Evolutionary conservation across 2,113 vertebrate species (phyloP).

Genomic region (Embiotoca jacksoni): DNA sequence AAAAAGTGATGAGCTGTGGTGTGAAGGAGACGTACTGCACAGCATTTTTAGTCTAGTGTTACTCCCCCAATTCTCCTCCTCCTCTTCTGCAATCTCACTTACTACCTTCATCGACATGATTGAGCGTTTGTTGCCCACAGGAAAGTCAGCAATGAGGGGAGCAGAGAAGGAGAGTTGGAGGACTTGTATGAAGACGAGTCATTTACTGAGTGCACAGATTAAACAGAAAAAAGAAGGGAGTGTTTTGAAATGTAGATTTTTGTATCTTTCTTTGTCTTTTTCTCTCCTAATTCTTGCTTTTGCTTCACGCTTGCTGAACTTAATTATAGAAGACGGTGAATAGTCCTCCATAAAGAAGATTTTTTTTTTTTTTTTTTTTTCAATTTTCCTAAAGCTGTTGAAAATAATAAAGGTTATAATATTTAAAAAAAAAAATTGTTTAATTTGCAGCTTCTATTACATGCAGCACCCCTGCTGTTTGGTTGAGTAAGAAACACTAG

Average conservation of each 20-base stretch:
- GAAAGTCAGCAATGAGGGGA: slow-evolving; percentile 76
- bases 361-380: slow-evolving; percentile 71
- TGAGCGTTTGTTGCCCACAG: slow-evolving; percentile 54
- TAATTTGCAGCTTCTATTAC: background rate
- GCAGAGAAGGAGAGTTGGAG: slow-evolving; percentile 83
- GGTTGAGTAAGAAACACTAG: slow-evolving; percentile 26
- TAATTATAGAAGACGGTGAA: background rate
- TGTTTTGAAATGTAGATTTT: slow-evolving; percentile 12
- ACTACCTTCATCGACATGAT: slow-evolving; percentile 35
- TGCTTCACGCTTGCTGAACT: background rate
- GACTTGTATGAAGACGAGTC: slow-evolving; percentile 83
- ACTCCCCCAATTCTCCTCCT: background rate
- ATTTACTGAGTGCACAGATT: slow-evolving; percentile 57
- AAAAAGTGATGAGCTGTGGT: slow-evolving; percentile 51
- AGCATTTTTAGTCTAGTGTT: slow-evolving; percentile 44
- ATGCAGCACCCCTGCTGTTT: background rate
- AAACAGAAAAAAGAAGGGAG: slow-evolving; percentile 10
- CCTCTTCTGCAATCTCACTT: slow-evolving; percentile 33
- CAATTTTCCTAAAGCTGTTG: slow-evolving; percentile 69
- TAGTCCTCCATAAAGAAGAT: slow-evolving; percentile 34
- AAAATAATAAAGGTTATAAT: slow-evolving; percentile 59
- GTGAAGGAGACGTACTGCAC: slow-evolving; percentile 23
- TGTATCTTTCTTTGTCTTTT: slow-evolving; percentile 11
- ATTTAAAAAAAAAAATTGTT: slow-evolving; percentile 13
- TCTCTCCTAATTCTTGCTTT: background rate